These are phyloP conservation scores for Papilio polyxenes DNA, from an alignment of 1,140 invertebrate species.

Conservation along the genomic window DNA sequence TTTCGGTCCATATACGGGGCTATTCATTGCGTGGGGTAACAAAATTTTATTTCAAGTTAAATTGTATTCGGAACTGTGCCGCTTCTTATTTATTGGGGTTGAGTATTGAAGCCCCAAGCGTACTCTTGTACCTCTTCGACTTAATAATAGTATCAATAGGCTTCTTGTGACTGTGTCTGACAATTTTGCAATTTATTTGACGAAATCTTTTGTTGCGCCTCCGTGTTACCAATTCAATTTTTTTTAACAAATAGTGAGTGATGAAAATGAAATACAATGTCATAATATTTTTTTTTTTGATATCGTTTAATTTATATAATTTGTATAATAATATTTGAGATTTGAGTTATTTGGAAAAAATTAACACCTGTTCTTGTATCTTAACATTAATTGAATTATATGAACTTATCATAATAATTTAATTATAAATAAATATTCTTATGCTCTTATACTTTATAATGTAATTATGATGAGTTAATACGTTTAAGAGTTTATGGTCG, in stretches of 20 bases:
- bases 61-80: slow-evolving; percentile 72
- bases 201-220: slow-evolving; percentile 19
- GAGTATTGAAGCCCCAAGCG: slow-evolving; percentile 50
- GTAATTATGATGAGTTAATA: neutral
- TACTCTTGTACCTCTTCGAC: slow-evolving; percentile 40
- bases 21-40: slow-evolving; percentile 68
- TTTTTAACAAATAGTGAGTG: neutral
- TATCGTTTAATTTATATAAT: too few species aligned
- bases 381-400: neutral
- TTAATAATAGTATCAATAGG: slow-evolving; percentile 60
- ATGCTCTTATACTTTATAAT: neutral
- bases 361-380: too few species aligned
- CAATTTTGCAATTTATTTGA: slow-evolving; percentile 53
- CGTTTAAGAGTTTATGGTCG: neutral
- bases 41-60: slow-evolving; percentile 78
- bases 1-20: slow-evolving; percentile 71
- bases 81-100: slow-evolving; percentile 71
- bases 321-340: too few species aligned
- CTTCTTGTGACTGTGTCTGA: slow-evolving; percentile 54
- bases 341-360: too few species aligned
- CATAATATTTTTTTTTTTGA: neutral
- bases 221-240: slow-evolving; percentile 13
- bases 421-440: neutral
- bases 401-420: neutral
- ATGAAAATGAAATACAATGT: neutral